These are phyloP conservation scores for Hippocampus abdominalis DNA, from an alignment of 2,113 vertebrate species.

Conservation along the genomic window DNA sequence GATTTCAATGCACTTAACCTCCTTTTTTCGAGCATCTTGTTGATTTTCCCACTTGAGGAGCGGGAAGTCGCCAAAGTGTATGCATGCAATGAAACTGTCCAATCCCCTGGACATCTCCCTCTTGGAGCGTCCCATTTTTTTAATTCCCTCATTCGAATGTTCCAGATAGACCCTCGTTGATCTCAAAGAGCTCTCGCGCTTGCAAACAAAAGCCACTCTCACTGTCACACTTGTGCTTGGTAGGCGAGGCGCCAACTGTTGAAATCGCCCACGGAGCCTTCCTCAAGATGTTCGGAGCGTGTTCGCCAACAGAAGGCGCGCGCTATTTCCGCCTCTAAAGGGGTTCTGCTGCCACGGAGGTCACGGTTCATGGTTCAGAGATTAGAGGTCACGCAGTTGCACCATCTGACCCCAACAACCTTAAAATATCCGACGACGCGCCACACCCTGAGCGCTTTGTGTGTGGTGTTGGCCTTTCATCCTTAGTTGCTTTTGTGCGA, in stretches of 20 bases:
- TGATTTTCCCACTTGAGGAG: too few species aligned
- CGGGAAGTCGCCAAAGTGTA: too few species aligned
- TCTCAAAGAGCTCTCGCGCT: slow-evolving; percentile 9
- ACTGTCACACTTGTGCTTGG: slow-evolving; percentile 17
- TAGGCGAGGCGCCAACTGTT: slow-evolving; percentile 14
- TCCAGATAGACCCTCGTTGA: slow-evolving; percentile 1
- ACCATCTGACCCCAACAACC: slow-evolving; percentile 39
- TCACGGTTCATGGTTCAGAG: slow-evolving; percentile 51
- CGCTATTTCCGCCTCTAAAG: slow-evolving; percentile 48
- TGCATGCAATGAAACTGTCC: neutral
- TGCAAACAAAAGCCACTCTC: slow-evolving; percentile 30
- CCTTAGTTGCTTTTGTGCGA: neutral
- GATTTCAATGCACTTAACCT: slow-evolving; percentile 1
- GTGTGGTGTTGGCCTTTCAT: neutral
- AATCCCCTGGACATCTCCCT: neutral
- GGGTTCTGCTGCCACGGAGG: slow-evolving; percentile 32
- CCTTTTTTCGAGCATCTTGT: neutral
- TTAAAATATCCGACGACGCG: slow-evolving; percentile 32
- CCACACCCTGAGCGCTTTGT: neutral
- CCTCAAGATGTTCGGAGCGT: neutral
- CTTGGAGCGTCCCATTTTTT: neutral
- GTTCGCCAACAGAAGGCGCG: slow-evolving; percentile 36
- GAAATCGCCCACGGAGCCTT: slow-evolving; percentile 12
- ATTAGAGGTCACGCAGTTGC: slow-evolving; percentile 45
- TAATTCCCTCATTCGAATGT: slow-evolving; percentile 4